Base-by-base conservation (phyloP, 2,797 vertebrate genomes). In the Tragopan temminckii region DNA sequence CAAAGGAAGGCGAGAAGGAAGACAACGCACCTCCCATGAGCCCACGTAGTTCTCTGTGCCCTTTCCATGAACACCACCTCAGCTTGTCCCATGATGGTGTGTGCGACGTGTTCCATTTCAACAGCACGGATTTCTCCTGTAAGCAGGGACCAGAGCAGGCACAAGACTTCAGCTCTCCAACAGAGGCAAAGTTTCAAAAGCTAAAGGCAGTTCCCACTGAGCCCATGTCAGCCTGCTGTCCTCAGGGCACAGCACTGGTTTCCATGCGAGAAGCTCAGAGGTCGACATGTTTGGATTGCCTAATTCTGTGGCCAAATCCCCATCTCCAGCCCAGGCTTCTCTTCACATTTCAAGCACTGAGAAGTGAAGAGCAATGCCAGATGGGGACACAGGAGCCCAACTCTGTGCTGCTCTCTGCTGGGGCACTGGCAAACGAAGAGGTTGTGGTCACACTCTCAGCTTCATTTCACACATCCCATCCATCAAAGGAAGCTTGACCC, bases 281-380 rank as follows among this genome's bases (percentile, higher is more conserved):
- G 5, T 58, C 24, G 1, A 2, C 3, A 4, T 23, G 40, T 19
- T 42, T 15, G 66, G 35, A 27, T 43, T 38, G 36, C 19, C 35
- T 48, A 48, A 31, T 27, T 76, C 38, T 80, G 52, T 43, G 88
- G 61, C 24, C 66, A 58, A 20, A 38, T 36, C 46, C 18, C 13
- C 66, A 52, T 18, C 64, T 71, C 58, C 63, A 85, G 68, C 53
- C 19, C 43, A 50, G 40, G 62, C 16, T 88, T 25, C 38, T 18
- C 50, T 24, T 24, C 1, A 1, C 50, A 10, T 19, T 19, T 10
- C 31, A 16, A 61, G 40, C n/a, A 14, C 0, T 35, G 58, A 75
- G 75, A 17, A 78, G 40, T 0, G 0, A 0, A 59, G 70, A 67
- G 53, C 11, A 4, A 27, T 5, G 24, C 20, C 53, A 71, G 33